Evolutionary conservation across 2,797 vertebrate species (phyloP).

Genomic region (Sebastolobus alascanus): DNA sequence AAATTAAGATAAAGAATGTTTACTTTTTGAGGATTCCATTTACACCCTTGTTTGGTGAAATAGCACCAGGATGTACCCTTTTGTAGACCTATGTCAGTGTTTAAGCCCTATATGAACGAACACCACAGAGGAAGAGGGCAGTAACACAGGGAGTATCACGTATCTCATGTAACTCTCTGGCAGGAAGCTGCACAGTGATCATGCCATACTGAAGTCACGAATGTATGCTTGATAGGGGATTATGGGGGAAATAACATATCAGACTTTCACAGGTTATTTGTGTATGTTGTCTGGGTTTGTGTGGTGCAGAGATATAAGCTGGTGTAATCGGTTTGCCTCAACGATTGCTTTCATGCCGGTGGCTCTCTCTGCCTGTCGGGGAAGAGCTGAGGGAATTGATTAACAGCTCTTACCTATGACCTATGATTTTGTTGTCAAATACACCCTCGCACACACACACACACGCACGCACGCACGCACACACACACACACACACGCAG

Average conservation of each 20-base stretch:
- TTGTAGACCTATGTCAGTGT: not conserved
- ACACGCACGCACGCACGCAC: not conserved
- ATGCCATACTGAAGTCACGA: conserved; percentile 11
- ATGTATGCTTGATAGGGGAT: conserved; percentile 44
- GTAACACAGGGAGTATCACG: conserved; percentile 9
- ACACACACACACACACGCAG: conserved; percentile 1
- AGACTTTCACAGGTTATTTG: conserved; percentile 42
- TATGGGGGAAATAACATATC: conserved; percentile 34
- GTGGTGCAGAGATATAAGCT: conserved; percentile 30
- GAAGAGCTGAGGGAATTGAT: conserved; percentile 31
- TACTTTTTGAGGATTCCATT: too few species aligned
- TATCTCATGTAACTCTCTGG: conserved; percentile 6
- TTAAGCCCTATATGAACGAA: not conserved
- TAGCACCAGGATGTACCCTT: not conserved
- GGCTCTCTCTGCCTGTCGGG: conserved; percentile 47
- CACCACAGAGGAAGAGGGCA: not conserved
- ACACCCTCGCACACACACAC: not conserved
- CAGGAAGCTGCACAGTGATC: conserved; percentile 34
- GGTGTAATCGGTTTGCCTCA: conserved; percentile 22
- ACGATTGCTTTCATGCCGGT: conserved; percentile 51
- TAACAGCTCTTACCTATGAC: conserved; percentile 30
- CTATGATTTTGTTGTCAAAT: conserved; percentile 11
- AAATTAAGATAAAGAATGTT: too few species aligned
- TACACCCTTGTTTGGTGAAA: not conserved
- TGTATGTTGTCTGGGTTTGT: conserved; percentile 30